A percentile compares a stretch with the other conserved stretches of the same genome.
Evolutionary conservation across 2,113 vertebrate genomes (phyloP).

Genomic region (Hydropotes inermis): DNA sequence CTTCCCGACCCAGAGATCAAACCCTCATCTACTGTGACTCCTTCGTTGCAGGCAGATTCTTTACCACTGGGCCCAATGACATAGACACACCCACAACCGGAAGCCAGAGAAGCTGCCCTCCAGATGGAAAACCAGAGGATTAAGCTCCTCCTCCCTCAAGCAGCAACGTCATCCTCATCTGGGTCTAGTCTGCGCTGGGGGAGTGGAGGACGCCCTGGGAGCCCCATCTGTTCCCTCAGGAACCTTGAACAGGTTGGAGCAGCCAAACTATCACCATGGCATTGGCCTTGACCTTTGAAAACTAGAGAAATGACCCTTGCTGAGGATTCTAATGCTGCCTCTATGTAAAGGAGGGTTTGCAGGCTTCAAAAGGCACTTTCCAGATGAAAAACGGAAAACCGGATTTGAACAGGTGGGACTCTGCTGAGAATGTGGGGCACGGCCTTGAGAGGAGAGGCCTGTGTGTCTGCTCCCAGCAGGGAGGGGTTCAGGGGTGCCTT

Average conservation of each 20-base stretch:
- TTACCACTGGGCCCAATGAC: neutral
- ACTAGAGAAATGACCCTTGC: neutral
- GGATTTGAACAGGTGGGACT: neutral
- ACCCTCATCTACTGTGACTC: neutral
- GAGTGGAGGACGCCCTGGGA: neutral
- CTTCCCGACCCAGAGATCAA: neutral
- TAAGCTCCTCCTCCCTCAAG: neutral
- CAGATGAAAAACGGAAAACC: neutral
- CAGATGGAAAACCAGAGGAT: neutral
- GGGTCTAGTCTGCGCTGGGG: neutral
- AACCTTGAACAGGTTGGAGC: neutral
- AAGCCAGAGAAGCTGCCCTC: neutral
- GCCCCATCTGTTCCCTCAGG: neutral
- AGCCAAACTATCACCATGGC: neutral
- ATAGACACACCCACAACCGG: neutral
- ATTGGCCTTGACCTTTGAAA: constrained; percentile 44
- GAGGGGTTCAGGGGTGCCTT: neutral
- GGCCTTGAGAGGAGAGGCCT: neutral
- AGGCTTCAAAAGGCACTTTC: neutral
- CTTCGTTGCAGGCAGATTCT: neutral
- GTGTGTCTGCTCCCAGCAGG: neutral
- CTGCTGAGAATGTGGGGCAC: neutral
- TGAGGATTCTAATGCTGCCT: neutral
- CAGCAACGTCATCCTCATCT: neutral
- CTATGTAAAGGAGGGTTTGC: neutral